Evolutionary conservation across 2,797 vertebrate genomes (phyloP).

Genomic region (Macropus fuliginosus): DNA sequence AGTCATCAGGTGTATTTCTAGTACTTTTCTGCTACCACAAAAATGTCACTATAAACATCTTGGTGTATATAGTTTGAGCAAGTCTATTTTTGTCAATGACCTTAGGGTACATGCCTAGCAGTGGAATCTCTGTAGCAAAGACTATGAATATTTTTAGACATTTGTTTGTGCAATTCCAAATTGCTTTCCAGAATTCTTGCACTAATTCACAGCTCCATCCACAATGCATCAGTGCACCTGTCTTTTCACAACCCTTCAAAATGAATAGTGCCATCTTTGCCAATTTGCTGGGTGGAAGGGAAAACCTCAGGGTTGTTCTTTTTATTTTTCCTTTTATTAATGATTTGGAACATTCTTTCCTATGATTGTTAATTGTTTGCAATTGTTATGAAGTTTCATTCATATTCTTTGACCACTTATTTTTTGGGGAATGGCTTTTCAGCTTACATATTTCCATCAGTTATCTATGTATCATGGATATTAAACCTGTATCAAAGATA

Average conservation of each 20-base stretch:
- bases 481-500: background rate
- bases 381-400: background rate
- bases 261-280: background rate
- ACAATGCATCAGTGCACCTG: background rate
- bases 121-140: background rate
- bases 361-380: background rate
- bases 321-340: background rate
- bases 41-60: background rate
- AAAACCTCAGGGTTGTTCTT: background rate
- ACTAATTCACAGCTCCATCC: background rate
- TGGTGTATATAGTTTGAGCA: background rate
- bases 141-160: background rate
- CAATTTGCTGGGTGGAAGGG: background rate
- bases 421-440: background rate
- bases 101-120: background rate
- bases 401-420: background rate
- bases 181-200: background rate
- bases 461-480: background rate
- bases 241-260: background rate
- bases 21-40: background rate
- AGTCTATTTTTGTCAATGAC: too few relatives aligned
- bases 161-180: background rate
- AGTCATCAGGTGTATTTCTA: background rate
- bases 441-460: background rate
- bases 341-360: background rate